phyloP scores from a whole-genome alignment of 2,888 invertebrate species.

The Drosophila bunnanda region DNA sequence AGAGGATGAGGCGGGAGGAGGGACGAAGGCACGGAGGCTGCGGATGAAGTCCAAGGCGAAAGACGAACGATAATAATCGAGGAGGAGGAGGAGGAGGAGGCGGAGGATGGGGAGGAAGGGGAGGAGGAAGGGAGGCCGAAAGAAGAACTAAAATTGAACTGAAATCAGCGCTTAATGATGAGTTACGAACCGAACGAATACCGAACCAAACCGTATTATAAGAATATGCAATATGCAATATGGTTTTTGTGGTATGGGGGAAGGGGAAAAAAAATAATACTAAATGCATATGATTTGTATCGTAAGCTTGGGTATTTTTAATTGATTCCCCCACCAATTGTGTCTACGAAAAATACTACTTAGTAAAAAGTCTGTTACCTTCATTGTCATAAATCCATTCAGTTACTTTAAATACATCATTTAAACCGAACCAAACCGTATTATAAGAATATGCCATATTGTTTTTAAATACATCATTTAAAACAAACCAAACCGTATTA shows the following conservation, averaged over 20 bases:
- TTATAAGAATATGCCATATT: no score
- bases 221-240: constrained; percentile 41
- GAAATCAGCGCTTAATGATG: constrained; percentile 69
- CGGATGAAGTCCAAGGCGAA: constrained; percentile 20
- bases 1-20: constrained; percentile 21
- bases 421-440: no score
- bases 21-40: constrained; percentile 17
- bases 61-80: constrained; percentile 61
- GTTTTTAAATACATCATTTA: no score
- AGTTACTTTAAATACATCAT: constrained; percentile 93
- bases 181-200: constrained; percentile 58
- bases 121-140: constrained; percentile 29
- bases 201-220: constrained; percentile 36
- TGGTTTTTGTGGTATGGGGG: constrained; percentile 13
- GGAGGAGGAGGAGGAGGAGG: constrained; percentile 28
- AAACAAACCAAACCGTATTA: constrained; percentile 34
- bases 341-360: no score
- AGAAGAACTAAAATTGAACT: constrained; percentile 62
- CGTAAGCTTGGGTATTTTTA: not conserved
- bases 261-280: not conserved
- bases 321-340: not conserved
- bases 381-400: constrained; percentile 58
- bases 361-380: constrained; percentile 51
- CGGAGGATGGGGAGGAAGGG: constrained; percentile 35
- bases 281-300: not conserved